Base-by-base conservation (phyloP, 2,797 vertebrate species). In the Glossophaga mutica region DNA sequence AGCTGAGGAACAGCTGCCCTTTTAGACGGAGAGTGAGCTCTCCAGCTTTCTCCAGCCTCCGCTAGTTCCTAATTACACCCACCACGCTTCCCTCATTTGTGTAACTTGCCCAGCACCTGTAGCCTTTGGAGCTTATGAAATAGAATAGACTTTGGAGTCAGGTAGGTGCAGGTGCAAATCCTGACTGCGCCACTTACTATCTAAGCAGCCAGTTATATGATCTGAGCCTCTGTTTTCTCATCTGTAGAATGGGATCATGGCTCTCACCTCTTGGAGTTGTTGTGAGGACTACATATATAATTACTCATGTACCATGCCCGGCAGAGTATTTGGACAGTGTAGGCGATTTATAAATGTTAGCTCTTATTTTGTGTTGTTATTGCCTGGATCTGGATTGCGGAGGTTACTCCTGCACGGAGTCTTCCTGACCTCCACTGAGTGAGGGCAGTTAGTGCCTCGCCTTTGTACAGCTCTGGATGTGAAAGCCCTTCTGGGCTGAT, bases 1-100 rank as follows among this genome's bases (percentile, higher is more conserved):
- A 16, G n/a, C 34, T 2, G 62, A 73, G 19, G 22, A 48, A 9
- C n/a, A 52, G 59, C 32, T 9, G 21, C 22, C 55, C 3, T 9
- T 46, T 39, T 21, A 7, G 50, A 32, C 14, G 22, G 26, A 34
- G 2, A 0, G 0, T 0, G 18, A 22, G 14, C 15, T 55, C 70
- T 16, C 55, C 10, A 0, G 29, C 18, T 39, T 37, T 92, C 32
- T 88, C 68, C 6, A 50, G 0, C 9, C 21, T 44, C 70, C 34
- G 18, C 12, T 8, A 42, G 48, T 55, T 55, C 71, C 24, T 19
- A 0, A 0, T 24, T 15, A 19, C 0, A 0, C 10, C 67, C 1
- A 5, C 32, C 15, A 55, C 5, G 22, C 18, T 81, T 15, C 52
- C 39, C 71, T 85, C 29, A 3, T 24, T 2, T 29, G 26, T 10